These are phyloP conservation scores for Peromyscus attwateri DNA, from an alignment of 2,797 vertebrate species.

Conservation along the genomic window DNA sequence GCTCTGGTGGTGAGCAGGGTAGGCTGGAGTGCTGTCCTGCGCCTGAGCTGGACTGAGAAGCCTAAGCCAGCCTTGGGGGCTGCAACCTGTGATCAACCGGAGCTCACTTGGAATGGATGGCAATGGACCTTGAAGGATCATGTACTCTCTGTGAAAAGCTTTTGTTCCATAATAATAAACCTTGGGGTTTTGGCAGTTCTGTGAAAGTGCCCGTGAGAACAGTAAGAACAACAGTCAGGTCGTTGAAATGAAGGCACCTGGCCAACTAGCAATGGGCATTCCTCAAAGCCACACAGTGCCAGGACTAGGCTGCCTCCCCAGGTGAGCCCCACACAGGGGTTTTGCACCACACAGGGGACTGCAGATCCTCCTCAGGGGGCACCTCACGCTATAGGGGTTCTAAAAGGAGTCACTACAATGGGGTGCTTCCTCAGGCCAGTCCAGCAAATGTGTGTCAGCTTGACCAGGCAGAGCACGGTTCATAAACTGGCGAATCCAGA, in stretches of 20 bases:
- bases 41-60: neutral
- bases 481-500: slow-evolving; percentile 57
- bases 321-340: neutral
- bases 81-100: neutral
- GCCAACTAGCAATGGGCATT: neutral
- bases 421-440: neutral
- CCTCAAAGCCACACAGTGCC: neutral
- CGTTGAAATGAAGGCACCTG: neutral
- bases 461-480: slow-evolving; percentile 58
- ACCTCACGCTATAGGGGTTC: neutral
- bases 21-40: neutral
- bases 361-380: neutral
- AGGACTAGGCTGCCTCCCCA: neutral
- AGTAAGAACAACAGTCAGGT: neutral
- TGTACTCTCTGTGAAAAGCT: neutral
- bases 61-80: neutral
- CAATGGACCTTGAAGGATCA: no score
- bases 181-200: neutral
- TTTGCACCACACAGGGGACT: neutral
- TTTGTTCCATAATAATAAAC: neutral
- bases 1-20: neutral
- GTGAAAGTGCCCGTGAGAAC: neutral
- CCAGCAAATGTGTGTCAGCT: neutral
- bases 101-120: neutral
- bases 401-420: rapidly evolving